These are phyloP conservation scores for Coracopsis vasa DNA, from an alignment of 2,113 vertebrate species.

Conservation along the genomic window DNA sequence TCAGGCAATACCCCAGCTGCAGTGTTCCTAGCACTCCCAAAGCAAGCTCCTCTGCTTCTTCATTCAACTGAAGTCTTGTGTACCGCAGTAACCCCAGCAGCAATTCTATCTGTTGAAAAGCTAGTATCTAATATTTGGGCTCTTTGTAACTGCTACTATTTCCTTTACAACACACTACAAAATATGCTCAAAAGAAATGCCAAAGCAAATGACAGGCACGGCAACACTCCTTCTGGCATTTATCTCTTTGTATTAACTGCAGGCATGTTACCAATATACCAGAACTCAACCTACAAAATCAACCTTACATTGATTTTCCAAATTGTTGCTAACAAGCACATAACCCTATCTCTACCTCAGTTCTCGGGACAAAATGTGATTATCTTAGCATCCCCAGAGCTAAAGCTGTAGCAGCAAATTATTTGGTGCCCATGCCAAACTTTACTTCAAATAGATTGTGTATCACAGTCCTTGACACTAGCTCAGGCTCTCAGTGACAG, in stretches of 20 bases:
- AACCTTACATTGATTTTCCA: not conserved
- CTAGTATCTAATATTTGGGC: not conserved
- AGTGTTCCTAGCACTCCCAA: accelerated
- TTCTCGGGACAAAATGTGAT: not conserved
- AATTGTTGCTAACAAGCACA: not conserved
- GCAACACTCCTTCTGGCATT: not conserved
- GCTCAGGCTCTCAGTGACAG: not conserved
- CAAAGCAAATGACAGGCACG: not conserved
- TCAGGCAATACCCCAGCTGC: not conserved
- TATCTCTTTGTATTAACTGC: not conserved
- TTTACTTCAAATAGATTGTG: not conserved
- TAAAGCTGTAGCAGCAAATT: conserved; percentile 2
- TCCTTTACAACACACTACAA: not conserved
- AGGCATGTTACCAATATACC: not conserved
- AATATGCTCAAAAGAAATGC: not conserved
- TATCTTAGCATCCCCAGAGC: not conserved
- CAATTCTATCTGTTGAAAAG: not conserved
- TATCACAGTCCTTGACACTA: not conserved
- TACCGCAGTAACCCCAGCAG: not conserved
- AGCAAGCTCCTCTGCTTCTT: not conserved
- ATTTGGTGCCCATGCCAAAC: not conserved
- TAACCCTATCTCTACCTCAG: not conserved
- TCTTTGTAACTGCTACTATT: not conserved
- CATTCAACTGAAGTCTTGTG: not conserved
- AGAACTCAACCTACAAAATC: not conserved